phyloP scores from a whole-genome alignment of 2,113 vertebrate genomes.

The Vulpes ferrilata region DNA sequence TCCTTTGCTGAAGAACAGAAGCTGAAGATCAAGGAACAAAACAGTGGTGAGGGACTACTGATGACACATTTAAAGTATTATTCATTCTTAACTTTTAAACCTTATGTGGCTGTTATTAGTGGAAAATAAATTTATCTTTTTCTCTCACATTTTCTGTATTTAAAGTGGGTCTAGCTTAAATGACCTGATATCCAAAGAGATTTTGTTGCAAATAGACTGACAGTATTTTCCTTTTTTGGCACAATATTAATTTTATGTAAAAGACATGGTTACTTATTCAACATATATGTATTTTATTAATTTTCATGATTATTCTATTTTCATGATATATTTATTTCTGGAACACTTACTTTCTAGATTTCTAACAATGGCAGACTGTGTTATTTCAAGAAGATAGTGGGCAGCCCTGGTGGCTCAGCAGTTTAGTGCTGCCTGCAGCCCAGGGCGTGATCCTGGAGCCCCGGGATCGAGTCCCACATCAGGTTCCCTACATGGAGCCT shows the following conservation, averaged over 20 bases:
- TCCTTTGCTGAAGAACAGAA: background rate
- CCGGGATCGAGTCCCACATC: no score
- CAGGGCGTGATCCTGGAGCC: no score
- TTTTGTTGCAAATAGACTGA: conserved; percentile 14
- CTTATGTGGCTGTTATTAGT: background rate
- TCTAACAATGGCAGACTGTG: background rate
- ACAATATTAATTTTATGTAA: conserved; percentile 19
- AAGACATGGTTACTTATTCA: conserved; percentile 45
- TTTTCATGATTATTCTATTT: conserved; percentile 15
- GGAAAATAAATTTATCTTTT: conserved; percentile 11
- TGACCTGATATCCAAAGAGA: background rate
- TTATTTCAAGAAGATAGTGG: conserved; percentile 10
- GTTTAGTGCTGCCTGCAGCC: no score
- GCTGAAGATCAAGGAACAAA: background rate
- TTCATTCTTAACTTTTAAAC: conserved; percentile 36
- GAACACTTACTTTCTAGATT: background rate
- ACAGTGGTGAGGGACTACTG: background rate
- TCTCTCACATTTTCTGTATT: conserved; percentile 8
- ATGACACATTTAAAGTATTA: background rate
- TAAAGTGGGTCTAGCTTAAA: conserved; percentile 35
- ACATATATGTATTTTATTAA: background rate
- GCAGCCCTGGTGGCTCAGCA: no score
- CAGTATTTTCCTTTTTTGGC: conserved; percentile 36
- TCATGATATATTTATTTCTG: conserved; percentile 23
- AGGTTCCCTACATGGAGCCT: no score